phyloP scores from a whole-genome alignment of 2,888 invertebrate species.

The Odontothrips loti region DNA sequence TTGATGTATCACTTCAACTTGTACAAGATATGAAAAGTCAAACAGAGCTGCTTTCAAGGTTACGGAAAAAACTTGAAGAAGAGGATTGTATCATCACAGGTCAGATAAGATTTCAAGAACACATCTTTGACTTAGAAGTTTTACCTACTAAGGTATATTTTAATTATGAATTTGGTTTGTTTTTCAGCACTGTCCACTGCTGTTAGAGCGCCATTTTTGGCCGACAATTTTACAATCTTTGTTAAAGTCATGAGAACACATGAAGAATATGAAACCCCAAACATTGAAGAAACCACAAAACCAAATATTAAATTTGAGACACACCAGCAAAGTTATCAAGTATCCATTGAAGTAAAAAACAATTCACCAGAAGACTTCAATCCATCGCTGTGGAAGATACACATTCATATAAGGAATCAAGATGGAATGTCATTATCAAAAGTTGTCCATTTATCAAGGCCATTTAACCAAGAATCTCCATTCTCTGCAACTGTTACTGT shows the following conservation, averaged over 20 bases:
- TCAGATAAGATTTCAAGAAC: not conserved
- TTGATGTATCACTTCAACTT: slow-evolving; percentile 8
- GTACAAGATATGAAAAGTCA: not conserved
- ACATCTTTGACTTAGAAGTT: not conserved
- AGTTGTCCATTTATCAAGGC: not conserved
- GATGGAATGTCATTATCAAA: not conserved
- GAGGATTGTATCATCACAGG: not conserved
- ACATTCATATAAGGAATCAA: not conserved
- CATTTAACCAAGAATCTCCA: not conserved
- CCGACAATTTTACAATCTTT: not conserved
- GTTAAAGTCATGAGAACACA: not conserved
- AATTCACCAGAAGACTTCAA: not conserved
- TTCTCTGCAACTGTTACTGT: not conserved
- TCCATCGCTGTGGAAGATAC: not conserved
- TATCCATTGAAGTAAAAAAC: not conserved
- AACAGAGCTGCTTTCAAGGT: not conserved
- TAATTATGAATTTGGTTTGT: not conserved
- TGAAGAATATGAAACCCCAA: not conserved
- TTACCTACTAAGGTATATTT: no score
- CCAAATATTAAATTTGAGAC: not conserved
- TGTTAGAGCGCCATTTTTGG: not conserved
- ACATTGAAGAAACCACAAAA: not conserved
- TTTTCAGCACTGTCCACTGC: not conserved
- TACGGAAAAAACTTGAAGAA: not conserved
- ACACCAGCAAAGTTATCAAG: not conserved